phyloP scores from a whole-genome alignment of 1,140 invertebrate species.

The Cardiocondyla obscurior region DNA sequence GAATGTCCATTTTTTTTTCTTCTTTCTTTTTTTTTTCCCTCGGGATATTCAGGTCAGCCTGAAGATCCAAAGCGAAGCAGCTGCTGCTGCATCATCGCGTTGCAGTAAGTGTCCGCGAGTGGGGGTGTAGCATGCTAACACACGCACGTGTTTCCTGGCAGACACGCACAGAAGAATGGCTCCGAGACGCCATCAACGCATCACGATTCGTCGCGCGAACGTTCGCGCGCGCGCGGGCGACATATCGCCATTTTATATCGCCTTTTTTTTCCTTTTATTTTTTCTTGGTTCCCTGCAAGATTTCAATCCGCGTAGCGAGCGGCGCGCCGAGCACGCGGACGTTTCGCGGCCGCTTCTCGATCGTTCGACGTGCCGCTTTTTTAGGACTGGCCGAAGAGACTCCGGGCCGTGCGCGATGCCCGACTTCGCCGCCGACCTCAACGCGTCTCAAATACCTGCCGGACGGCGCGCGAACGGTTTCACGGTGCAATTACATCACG shows the following conservation, averaged over 20 bases:
- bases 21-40: too few relatives aligned
- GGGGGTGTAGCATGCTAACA: slow-evolving; percentile 13
- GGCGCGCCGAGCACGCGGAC: too few relatives aligned
- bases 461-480: not conserved
- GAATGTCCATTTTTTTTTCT: not conserved
- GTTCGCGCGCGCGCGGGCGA: not conserved
- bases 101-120: slow-evolving; percentile 4
- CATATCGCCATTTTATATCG: slow-evolving; percentile 9
- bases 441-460: not conserved
- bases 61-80: slow-evolving; percentile 22
- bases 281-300: not conserved
- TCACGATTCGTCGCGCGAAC: not conserved
- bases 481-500: not conserved
- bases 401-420: not conserved
- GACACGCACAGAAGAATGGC: slow-evolving; percentile 8
- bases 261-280: too few relatives aligned
- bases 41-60: not conserved
- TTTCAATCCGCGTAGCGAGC: not conserved
- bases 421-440: not conserved
- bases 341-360: not conserved
- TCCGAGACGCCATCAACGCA: slow-evolving; percentile 9
- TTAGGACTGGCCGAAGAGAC: not conserved
- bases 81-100: slow-evolving; percentile 23
- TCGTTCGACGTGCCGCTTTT: not conserved
- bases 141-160: slow-evolving; percentile 10